A percentile compares a stretch with the other conserved stretches of the same genome.
phyloP scores from a whole-genome alignment of 2,113 vertebrate genomes.

The Butorides virescens region DNA sequence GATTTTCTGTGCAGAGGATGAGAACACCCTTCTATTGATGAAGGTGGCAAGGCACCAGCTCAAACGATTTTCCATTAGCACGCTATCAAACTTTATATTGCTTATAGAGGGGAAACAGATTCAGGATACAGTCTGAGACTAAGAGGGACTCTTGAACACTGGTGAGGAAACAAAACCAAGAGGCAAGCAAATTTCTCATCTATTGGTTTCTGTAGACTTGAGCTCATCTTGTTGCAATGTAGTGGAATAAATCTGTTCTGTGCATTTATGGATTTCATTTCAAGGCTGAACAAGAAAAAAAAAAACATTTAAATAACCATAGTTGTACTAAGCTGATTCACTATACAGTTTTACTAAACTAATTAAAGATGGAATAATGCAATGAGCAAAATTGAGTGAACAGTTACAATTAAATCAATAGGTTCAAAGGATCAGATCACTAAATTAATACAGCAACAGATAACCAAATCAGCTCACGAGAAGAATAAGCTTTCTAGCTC shows the following conservation, averaged over 20 bases:
- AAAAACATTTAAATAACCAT: not conserved
- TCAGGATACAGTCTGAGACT: not conserved
- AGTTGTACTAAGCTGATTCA: not conserved
- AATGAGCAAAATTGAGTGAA: not conserved
- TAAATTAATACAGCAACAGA: conserved; percentile 18
- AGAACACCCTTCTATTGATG: conserved; percentile 1
- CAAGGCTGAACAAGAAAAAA: not conserved
- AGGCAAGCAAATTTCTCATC: not conserved
- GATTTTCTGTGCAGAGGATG: not conserved
- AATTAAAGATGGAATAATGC: conserved; percentile 20
- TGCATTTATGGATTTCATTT: conserved; percentile 15
- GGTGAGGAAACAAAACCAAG: not conserved
- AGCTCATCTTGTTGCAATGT: not conserved
- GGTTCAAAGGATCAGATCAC: conserved; percentile 2
- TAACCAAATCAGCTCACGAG: conserved; percentile 2
- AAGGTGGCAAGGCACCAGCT: conserved; percentile 10
- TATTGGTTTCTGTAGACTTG: not conserved
- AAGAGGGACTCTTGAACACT: not conserved
- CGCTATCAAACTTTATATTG: conserved; percentile 8
- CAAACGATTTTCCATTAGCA: conserved; percentile 54
- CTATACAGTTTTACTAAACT: not conserved
- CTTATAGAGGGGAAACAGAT: conserved; percentile 12
- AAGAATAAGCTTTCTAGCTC: conserved; percentile 10
- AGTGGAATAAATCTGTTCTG: conserved; percentile 11
- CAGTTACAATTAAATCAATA: conserved; percentile 27